phyloP scores from a whole-genome alignment of 2,888 invertebrate species.

The Drepana falcataria region DNA sequence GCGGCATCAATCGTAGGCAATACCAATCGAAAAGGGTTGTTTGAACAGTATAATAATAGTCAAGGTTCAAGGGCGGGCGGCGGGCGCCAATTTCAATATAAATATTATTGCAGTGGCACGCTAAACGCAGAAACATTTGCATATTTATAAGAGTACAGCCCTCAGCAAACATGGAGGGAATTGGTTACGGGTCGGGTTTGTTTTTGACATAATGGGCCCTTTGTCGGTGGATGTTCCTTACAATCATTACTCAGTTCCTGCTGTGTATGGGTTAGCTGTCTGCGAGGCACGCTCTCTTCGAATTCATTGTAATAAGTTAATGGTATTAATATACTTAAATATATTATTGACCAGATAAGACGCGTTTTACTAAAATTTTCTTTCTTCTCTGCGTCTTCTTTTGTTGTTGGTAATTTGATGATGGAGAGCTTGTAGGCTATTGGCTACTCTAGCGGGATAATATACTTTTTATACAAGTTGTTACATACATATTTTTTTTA shows the following conservation, averaged over 20 bases:
- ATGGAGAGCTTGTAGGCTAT: no score
- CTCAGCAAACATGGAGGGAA: conserved; percentile 67
- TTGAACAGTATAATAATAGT: conserved; percentile 60
- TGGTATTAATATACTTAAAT: no score
- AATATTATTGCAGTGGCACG: conserved; percentile 70
- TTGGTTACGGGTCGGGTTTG: conserved; percentile 57
- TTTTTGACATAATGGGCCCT: conserved; percentile 69
- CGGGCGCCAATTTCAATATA: conserved; percentile 64
- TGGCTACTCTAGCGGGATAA: no score
- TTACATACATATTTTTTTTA: no score
- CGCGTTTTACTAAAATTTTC: no score
- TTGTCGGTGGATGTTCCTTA: conserved; percentile 52
- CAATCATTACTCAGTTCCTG: conserved; percentile 44
- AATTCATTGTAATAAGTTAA: conserved; percentile 27
- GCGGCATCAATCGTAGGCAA: conserved; percentile 32
- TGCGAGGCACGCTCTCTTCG: conserved; percentile 11
- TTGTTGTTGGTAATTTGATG: no score
- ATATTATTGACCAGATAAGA: no score
- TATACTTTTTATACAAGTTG: no score
- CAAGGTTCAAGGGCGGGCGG: conserved; percentile 58
- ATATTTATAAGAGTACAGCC: conserved; percentile 73
- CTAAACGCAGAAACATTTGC: conserved; percentile 72
- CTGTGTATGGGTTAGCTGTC: conserved; percentile 48
- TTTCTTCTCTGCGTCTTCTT: no score
- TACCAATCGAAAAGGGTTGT: conserved; percentile 54